phyloP scores from a whole-genome alignment of 2,113 vertebrate species.

The Tupaia tana region DNA sequence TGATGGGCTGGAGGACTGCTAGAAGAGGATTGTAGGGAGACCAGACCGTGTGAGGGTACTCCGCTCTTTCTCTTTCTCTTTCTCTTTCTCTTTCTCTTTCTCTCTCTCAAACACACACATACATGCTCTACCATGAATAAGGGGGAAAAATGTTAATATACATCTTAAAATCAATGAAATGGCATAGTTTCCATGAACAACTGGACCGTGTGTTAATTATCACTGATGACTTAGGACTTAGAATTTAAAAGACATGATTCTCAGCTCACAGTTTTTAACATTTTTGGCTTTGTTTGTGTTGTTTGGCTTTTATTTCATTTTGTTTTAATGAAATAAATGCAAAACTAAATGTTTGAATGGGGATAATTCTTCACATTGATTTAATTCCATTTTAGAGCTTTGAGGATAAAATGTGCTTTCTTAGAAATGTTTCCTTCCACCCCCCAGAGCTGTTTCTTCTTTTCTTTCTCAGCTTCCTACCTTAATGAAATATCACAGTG shows the following conservation, averaged over 20 bases:
- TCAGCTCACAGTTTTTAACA: not conserved
- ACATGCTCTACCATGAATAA: no score
- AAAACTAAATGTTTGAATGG: not conserved
- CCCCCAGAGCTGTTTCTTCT: not conserved
- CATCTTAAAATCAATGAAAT: not conserved
- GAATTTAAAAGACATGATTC: not conserved
- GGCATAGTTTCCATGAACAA: not conserved
- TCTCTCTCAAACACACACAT: no score
- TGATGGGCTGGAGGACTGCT: no score
- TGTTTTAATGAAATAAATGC: not conserved
- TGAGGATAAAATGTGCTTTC: not conserved
- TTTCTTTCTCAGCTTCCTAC: slow-evolving; percentile 11
- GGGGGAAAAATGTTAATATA: no score
- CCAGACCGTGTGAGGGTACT: no score
- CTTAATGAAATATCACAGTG: slow-evolving; percentile 24
- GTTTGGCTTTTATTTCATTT: slow-evolving; percentile 23
- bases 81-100: no score
- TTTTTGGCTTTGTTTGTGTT: not conserved
- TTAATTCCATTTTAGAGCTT: not conserved
- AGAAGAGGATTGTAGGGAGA: no score
- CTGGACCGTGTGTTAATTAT: not conserved
- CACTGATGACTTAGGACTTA: slow-evolving; percentile 14
- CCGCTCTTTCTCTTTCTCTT: no score
- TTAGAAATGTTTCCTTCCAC: not conserved
- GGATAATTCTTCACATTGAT: not conserved